Conservation (phyloP, 2,797 vertebrate genomes). For the Poecilia gillii region DNA sequence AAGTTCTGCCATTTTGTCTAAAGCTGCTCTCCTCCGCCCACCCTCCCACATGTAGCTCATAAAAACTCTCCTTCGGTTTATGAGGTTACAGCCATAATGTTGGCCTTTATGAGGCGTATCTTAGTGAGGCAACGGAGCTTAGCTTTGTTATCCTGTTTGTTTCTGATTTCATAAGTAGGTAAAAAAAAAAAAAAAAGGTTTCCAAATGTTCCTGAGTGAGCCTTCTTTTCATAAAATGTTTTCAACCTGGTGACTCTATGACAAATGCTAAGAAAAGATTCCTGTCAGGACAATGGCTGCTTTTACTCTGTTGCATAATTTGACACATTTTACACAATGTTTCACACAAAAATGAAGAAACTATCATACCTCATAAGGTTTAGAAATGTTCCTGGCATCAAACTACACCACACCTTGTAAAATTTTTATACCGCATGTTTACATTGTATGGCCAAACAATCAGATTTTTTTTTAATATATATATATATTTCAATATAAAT, state of each 20-base stretch:
- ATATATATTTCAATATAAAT: neutral
- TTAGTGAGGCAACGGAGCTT: slow-evolving; percentile 43
- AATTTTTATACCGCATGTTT: neutral
- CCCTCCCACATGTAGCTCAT: slow-evolving; percentile 20
- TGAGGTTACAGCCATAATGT: slow-evolving; percentile 50
- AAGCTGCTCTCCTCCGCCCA: slow-evolving; percentile 2
- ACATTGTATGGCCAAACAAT: neutral
- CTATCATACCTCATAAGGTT: neutral
- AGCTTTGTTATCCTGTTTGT: slow-evolving; percentile 48
- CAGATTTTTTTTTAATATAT: neutral
- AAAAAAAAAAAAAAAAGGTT: slow-evolving; percentile 17
- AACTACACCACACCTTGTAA: neutral
- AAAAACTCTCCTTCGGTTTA: slow-evolving; percentile 63
- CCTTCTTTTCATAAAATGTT: neutral
- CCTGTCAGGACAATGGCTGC: neutral
- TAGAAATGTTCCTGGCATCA: neutral
- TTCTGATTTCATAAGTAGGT: slow-evolving; percentile 34
- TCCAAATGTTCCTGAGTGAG: slow-evolving; percentile 28
- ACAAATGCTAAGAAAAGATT: neutral
- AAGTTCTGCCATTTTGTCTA: slow-evolving; percentile 12
- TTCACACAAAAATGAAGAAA: neutral
- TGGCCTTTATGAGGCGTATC: slow-evolving; percentile 54
- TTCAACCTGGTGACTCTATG: slow-evolving; percentile 4
- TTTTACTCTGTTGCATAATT: neutral
- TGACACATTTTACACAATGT: neutral